Evolutionary conservation across 2,113 vertebrate genomes (phyloP), one percentile per base, ranked within the genome.

Genomic region (Raja brachyura): DNA sequence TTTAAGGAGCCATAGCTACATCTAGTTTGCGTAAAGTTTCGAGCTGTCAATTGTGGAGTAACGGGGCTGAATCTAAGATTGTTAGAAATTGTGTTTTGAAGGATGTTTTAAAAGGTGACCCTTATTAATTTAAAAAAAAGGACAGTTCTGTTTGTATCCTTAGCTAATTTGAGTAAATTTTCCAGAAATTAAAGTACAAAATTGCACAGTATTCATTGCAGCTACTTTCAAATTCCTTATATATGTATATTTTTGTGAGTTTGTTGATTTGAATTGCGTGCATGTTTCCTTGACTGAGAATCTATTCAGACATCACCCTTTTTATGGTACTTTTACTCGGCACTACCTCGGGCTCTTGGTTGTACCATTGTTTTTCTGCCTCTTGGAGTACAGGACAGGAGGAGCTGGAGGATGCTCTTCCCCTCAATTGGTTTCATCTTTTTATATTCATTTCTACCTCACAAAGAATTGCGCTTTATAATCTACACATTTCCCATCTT

Each of bases 281-380:
- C 88, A 25, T 94, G 14, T 20, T 92, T 97, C 97, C 97, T 98
- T 98, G 94, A 98, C 97, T 94, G 2, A 59, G 94, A 93, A 16
- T 86, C 33, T 93, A 93, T 93, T 86, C 95, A 99, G 97, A 99
- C 98, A 31, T 97, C 96, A 0, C 98, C 98, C 0, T 97, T 98
- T 93, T 95, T 99, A 59, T 99, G 99, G 99, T 99, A 99, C 94
- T 98, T 99, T 94, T 99, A 98, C 95, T 99, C 98, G 0, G 98
- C 97, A 0, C 93, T 99, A 93, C 98, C 98, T 16, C 97, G 99
- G 0, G 98, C 97, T 93, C 95, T 99, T 94, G 98, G 97, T 90
- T 96, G 97, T 96, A 97, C 97, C 75, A 90, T 98, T 93, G 4
- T 97, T 61, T 97, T 98, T 16, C 94, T 99, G 56, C 98, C 98